Percentiles rank a stretch among this genome's conserved stretches.
Evolutionary conservation across 2,113 vertebrate genomes (phyloP).

Genomic region (Sciurus niger): DNA sequence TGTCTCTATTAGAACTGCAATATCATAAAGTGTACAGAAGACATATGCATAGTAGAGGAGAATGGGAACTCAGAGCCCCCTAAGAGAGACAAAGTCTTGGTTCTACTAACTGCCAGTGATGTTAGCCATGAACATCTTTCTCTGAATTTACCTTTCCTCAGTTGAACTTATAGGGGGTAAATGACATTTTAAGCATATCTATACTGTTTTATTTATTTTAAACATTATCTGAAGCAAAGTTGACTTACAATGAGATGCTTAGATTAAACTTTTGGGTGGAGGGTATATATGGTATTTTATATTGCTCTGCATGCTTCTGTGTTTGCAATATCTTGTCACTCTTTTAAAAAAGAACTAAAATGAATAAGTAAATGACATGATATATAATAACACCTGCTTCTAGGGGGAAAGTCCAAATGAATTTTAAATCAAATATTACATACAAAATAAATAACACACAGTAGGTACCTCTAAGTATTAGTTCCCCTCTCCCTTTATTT

Average conservation of each 20-base stretch:
- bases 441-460: neutral
- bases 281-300: neutral
- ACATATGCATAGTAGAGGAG: neutral
- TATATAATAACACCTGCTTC: neutral
- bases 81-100: neutral
- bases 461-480: neutral
- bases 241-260: neutral
- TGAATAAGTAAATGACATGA: neutral
- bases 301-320: neutral
- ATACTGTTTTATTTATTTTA: neutral
- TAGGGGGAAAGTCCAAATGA: neutral
- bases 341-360: neutral
- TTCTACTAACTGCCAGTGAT: neutral
- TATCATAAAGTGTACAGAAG: no score
- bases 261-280: neutral
- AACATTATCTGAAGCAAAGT: conserved; percentile 26
- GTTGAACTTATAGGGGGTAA: neutral
- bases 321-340: neutral
- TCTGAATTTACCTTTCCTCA: neutral
- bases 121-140: neutral
- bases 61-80: neutral
- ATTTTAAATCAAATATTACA: conserved; percentile 36
- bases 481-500: neutral
- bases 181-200: neutral
- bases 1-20: neutral